Base-by-base conservation (phyloP, 1,140 invertebrate genomes). In the Vollenhovia emeryi region DNA sequence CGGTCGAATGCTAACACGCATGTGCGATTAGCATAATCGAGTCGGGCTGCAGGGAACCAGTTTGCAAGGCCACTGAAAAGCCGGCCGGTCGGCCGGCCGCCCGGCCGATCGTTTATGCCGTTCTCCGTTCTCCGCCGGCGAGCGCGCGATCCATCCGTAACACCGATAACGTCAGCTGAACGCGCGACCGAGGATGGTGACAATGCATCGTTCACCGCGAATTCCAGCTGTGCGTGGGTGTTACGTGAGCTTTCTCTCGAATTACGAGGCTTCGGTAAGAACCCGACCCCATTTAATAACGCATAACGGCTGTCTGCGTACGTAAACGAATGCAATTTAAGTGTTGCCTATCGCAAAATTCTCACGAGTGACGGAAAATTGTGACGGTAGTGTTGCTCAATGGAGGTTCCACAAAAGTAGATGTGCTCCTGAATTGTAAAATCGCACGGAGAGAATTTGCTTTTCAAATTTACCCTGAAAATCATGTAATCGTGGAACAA, bases 1-100 rank as follows among this genome's bases (percentile, higher is more conserved):
- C 93, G 90, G 91, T 90, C 90, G 91, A 93, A 93, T 94, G 92
- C 91, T 92, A 93, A 93, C 92, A 92, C 91, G 91, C 91, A 94
- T 93, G 93, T 93, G 90, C 89, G 93, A 95, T 95, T 94, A 95
- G 91, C 94, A 94, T 95, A 95, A 95, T 94, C 94, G 93, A 94
- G 93, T 92, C 91, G 91, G 90, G 86, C 88, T 87, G 88, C 91
- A 88, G 92, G 92, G 92, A 95, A 95, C 94, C 94, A 94, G 94
- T 95, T 95, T 95, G 93, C 94, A 95, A 95, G 94, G 94, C 92
- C 93, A 93, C 92, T 91, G 87, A 92, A 92, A 93, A 92, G 92
- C 92, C 88, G 91, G 86, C 91, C 87, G 91, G 80, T 60, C 27
- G 27, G 18, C 59, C 59, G 30, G 7, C 59, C 59, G 59, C 15